These are phyloP conservation scores for Pocillopora damicornis DNA, from an alignment of 64 coral and sea anemone genomes.

Conservation along the genomic window DNA sequence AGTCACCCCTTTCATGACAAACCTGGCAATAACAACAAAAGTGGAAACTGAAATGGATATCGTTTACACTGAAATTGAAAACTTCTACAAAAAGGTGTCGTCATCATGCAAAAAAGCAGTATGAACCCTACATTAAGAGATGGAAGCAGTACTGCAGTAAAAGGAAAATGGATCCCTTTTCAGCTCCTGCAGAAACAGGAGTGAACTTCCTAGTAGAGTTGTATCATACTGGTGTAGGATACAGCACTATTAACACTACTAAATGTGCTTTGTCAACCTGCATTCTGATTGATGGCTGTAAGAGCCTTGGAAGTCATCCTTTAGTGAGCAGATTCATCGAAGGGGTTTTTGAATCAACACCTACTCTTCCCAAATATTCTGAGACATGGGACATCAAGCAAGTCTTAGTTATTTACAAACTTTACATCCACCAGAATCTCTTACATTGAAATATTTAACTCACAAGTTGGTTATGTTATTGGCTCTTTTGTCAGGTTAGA, in stretches of 20 bases:
- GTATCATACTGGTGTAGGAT: constrained; percentile 34
- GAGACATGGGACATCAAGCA: constrained; percentile 36
- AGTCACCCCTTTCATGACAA: constrained; percentile 12
- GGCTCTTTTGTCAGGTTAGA: constrained; percentile 3
- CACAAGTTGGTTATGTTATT: constrained; percentile 2
- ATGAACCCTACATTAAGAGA: constrained; percentile 38
- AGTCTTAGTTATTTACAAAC: constrained; percentile 35
- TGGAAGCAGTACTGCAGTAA: constrained; percentile 41
- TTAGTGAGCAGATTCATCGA: constrained; percentile 50
- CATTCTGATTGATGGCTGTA: constrained; percentile 1
- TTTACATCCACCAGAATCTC: not conserved
- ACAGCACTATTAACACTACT: constrained; percentile 59
- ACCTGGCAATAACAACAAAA: constrained; percentile 26
- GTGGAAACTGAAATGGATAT: constrained; percentile 5
- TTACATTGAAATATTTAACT: constrained; percentile 15
- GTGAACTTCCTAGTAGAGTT: constrained; percentile 40
- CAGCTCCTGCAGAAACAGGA: constrained; percentile 22
- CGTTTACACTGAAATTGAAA: constrained; percentile 23
- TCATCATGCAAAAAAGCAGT: constrained; percentile 37
- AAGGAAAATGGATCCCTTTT: constrained; percentile 17
- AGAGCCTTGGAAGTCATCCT: constrained; percentile 47
- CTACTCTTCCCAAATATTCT: constrained; percentile 22
- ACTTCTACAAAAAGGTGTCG: constrained; percentile 1
- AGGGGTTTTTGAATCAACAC: constrained; percentile 34
- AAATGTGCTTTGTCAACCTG: constrained; percentile 50